Evolutionary conservation across 1,140 invertebrate genomes (phyloP).

Genomic region (Helicorthomorpha holstii): DNA sequence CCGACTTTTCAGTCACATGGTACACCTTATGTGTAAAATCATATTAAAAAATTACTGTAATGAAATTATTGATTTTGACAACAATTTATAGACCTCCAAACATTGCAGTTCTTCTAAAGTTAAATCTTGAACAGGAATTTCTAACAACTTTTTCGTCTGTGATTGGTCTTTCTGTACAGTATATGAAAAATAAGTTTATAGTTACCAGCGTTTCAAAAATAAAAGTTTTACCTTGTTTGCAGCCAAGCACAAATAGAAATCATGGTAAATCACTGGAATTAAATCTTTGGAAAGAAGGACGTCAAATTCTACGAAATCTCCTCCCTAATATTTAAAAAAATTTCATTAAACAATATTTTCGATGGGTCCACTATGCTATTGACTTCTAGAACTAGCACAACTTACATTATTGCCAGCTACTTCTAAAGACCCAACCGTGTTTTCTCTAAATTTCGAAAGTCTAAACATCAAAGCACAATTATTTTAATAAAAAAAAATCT

Average conservation of each 20-base stretch:
- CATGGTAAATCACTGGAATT: slow-evolving; percentile 88
- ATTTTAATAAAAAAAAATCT: neutral
- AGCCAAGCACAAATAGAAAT: slow-evolving; percentile 82
- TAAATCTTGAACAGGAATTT: neutral
- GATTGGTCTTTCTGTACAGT: neutral
- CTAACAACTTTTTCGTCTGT: neutral
- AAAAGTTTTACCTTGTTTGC: slow-evolving; percentile 42
- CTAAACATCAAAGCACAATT: slow-evolving; percentile 27
- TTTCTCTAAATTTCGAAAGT: slow-evolving; percentile 70
- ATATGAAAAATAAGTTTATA: neutral
- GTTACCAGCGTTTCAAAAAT: neutral
- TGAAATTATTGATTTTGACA: too few relatives aligned
- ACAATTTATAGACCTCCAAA: neutral
- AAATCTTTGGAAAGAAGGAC: slow-evolving; percentile 88
- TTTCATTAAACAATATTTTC: too few relatives aligned
- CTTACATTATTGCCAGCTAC: slow-evolving; percentile 55
- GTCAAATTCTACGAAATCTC: slow-evolving; percentile 91
- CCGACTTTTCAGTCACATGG: neutral
- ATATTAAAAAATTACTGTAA: too few relatives aligned
- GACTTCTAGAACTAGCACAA: too few relatives aligned
- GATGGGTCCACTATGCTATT: too few relatives aligned
- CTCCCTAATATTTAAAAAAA: slow-evolving; percentile 36
- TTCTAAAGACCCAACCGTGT: slow-evolving; percentile 82
- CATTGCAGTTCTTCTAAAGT: neutral
- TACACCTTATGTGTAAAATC: neutral